phyloP scores from a whole-genome alignment of 2,797 vertebrate genomes.

The Gobionotothen gibberifrons region DNA sequence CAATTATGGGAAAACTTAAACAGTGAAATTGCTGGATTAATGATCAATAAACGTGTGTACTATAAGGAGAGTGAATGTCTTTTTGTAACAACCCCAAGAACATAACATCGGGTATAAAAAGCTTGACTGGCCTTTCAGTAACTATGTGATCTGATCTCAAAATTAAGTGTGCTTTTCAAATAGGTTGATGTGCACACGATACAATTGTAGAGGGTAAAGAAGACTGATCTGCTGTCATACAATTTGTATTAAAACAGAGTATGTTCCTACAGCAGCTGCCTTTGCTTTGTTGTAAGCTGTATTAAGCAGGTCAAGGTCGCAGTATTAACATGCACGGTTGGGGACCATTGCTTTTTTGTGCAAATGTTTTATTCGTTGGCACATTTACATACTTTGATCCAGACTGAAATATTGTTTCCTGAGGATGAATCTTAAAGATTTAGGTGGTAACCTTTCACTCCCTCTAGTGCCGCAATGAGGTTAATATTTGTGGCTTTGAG shows the following conservation, averaged over 20 bases:
- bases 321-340: not conserved
- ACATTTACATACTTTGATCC: not conserved
- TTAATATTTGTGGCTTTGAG: not conserved
- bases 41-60: constrained; percentile 28
- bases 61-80: constrained; percentile 4
- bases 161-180: constrained; percentile 6
- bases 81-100: constrained; percentile 10
- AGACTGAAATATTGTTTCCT: not conserved
- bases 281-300: constrained; percentile 15
- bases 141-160: constrained; percentile 11
- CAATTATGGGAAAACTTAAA: constrained; percentile 26
- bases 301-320: constrained; percentile 10
- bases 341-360: not conserved
- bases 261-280: not conserved
- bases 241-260: not conserved
- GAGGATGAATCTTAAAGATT: not conserved
- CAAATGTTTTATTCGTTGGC: not conserved
- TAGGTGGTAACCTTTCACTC: not conserved
- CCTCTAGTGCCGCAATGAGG: not conserved
- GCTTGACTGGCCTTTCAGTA: not conserved
- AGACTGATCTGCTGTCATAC: not conserved
- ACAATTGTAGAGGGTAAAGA: not conserved
- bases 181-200: not conserved
- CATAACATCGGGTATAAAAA: constrained; percentile 21
- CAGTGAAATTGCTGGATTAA: constrained; percentile 38